Base-by-base conservation (phyloP, 2,113 vertebrate genomes). In the Pseudonaja textilis region DNA sequence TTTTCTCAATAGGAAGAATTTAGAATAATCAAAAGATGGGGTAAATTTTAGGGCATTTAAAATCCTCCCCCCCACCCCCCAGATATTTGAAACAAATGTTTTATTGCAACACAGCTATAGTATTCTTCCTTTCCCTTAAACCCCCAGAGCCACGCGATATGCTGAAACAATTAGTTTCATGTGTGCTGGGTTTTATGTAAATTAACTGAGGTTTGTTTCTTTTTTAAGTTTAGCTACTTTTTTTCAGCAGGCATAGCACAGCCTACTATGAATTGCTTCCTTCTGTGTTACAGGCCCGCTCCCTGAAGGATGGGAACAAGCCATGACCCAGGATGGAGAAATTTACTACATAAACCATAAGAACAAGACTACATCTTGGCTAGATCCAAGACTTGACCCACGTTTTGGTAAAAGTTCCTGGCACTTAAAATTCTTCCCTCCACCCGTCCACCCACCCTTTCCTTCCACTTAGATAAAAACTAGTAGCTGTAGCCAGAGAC, bases 281-380 rank as follows among this genome's bases (percentile, higher is more conserved):
- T 97, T 97, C 96, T 96, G 96, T 98, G 96, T 97, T 97, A 93
- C 97, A 99, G 99, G 99, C 98, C 98, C 99, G 97, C 98, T 99
- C 96, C 99, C 99, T 97, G 99, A 99, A 88, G 98, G 99, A 98
- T 99, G 99, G 99, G 99, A 99, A 97, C 99, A 99, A 98, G 98
- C 99, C 94, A 98, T 99, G 97, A 99, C 99, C 97, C 98, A 98
- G 97, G 99, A 99, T 96, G 99, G 99, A 97, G 99, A 99, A 98
- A 98, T 99, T 97, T 99, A 99, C 98, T 99, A 99, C 98, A 99
- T 99, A 98, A 99, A 99, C 98, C 99, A 99, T 98, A 99, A 99
- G 98, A 99, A 99, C 98, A 99, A 99, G 98, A 98, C 98, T 96
- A 99, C 99, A 96, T 99, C 99, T 97, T 99, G 99, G 99, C 98